phyloP scores from a whole-genome alignment of 2,797 vertebrate species.

The Anguilla pacifica region DNA sequence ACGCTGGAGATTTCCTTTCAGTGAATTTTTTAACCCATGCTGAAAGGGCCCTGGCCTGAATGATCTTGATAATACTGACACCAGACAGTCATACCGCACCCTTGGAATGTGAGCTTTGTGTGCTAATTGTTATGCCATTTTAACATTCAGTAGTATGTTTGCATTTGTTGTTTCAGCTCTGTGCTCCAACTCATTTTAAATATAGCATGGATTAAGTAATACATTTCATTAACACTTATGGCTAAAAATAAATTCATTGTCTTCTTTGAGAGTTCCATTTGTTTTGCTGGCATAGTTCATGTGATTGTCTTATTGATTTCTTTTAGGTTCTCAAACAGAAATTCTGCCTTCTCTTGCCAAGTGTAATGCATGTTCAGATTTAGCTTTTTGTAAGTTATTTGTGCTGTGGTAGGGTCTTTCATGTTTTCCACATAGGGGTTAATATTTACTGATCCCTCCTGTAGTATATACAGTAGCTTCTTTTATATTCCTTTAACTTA shows the following conservation, averaged over 20 bases:
- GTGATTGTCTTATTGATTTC: not conserved
- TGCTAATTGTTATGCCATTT: too few species aligned
- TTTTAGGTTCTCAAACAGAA: not conserved
- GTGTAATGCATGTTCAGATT: not conserved
- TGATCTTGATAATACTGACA: not conserved
- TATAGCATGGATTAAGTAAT: not conserved
- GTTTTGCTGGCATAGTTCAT: not conserved
- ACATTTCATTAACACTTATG: not conserved
- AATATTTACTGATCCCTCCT: not conserved
- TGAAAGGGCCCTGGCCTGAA: not conserved
- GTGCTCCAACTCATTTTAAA: not conserved
- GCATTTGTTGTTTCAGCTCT: too few species aligned
- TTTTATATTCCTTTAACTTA: not conserved
- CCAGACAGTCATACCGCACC: not conserved
- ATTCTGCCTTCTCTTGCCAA: not conserved
- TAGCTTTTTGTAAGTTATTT: not conserved
- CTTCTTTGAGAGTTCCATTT: not conserved
- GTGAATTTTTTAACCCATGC: not conserved
- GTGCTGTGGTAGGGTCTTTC: not conserved
- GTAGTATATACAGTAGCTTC: not conserved
- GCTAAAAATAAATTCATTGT: not conserved
- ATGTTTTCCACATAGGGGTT: not conserved
- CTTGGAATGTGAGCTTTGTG: too few species aligned
- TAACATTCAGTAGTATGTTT: too few species aligned
- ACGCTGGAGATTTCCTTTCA: not conserved